phyloP scores from a whole-genome alignment of 2,113 vertebrate species.

The Nestor notabilis region DNA sequence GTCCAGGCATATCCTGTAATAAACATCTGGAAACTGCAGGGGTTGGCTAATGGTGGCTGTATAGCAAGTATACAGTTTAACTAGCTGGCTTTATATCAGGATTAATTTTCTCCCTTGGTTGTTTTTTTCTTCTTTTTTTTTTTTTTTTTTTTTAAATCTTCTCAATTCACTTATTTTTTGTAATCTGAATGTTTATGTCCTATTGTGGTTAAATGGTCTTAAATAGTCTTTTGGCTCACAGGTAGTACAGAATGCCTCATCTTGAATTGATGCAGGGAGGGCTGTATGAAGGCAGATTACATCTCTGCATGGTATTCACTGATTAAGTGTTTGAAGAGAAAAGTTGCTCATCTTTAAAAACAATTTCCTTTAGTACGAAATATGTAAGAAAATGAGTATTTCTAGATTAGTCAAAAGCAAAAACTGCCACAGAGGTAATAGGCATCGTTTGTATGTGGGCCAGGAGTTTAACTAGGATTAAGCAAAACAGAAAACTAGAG shows the following conservation, averaged over 20 bases:
- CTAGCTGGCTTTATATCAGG: not conserved
- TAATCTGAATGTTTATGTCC: not conserved
- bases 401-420: conserved; percentile 7
- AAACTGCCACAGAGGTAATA: not conserved
- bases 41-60: not conserved
- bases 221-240: not conserved
- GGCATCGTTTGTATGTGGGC: not conserved
- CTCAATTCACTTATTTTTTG: not conserved
- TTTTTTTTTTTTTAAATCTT: not conserved
- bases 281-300: not conserved
- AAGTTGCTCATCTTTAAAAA: conserved; percentile 3
- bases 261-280: not conserved
- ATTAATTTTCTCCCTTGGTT: not conserved
- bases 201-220: not conserved
- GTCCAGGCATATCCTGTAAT: conserved; percentile 38
- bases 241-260: not conserved
- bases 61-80: not conserved
- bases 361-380: not conserved
- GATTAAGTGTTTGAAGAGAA: not conserved
- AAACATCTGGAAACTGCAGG: conserved; percentile 55
- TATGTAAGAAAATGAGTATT: not conserved
- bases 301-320: not conserved
- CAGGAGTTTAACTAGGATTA: conserved; percentile 28
- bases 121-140: too few species aligned
- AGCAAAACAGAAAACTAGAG: not conserved